Conservation (phyloP, 2,888 invertebrate genomes). For the Pilophorus perplexus region DNA sequence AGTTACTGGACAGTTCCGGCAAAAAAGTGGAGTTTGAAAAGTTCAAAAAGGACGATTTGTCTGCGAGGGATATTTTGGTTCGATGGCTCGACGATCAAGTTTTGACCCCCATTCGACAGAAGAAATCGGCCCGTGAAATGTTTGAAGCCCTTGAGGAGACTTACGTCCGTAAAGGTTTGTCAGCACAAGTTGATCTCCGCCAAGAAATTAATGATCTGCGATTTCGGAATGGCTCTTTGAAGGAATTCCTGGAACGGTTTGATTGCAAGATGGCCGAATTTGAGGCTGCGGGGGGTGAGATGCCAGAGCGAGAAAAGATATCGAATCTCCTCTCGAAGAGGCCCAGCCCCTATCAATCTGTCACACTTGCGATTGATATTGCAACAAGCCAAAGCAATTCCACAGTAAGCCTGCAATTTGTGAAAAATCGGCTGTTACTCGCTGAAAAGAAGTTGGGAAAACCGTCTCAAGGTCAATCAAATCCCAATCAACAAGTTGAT, state of each 20-base stretch:
- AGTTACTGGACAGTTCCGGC: too few relatives aligned
- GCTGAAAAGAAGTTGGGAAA: too few relatives aligned
- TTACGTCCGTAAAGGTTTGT: background rate
- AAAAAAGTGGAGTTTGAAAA: too few relatives aligned
- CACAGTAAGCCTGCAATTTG: background rate
- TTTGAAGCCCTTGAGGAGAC: background rate
- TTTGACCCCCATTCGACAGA: background rate
- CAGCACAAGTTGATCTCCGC: background rate
- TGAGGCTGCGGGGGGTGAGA: background rate
- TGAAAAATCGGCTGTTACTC: conserved; percentile 1
- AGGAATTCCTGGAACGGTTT: background rate
- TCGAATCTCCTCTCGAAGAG: background rate
- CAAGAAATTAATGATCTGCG: background rate
- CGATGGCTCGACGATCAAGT: background rate
- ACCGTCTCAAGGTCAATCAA: background rate
- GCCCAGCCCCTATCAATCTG: background rate
- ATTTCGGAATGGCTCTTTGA: background rate
- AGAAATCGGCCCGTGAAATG: background rate
- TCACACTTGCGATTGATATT: conserved; percentile 8
- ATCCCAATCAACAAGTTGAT: background rate
- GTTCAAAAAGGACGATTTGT: background rate
- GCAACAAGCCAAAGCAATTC: background rate
- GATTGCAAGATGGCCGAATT: background rate
- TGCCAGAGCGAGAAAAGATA: background rate
- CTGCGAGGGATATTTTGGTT: background rate